Evolutionary conservation across 2,797 vertebrate genomes (phyloP).

Genomic region (Arrhamphus sclerolepis): DNA sequence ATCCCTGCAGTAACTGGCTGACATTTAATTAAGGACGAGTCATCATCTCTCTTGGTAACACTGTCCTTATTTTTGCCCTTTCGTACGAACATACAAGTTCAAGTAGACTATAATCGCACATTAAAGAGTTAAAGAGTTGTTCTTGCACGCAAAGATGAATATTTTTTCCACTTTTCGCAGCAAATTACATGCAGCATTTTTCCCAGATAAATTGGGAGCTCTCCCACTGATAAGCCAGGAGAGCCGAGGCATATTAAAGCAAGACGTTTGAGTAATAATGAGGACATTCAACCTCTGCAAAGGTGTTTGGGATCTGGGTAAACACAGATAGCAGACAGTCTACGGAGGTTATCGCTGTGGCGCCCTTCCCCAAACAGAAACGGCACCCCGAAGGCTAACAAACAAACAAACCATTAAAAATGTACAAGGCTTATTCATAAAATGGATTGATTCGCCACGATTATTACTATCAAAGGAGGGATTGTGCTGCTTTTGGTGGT

Average conservation of each 20-base stretch:
- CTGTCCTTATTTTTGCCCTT: slow-evolving; percentile 66
- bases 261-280: slow-evolving; percentile 72
- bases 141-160: slow-evolving; percentile 66
- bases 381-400: slow-evolving; percentile 77
- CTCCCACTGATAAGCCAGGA: slow-evolving; percentile 71
- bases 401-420: slow-evolving; percentile 83
- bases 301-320: slow-evolving; percentile 78
- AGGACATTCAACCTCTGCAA: slow-evolving; percentile 74
- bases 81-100: slow-evolving; percentile 68
- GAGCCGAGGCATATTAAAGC: slow-evolving; percentile 71
- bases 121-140: slow-evolving; percentile 74
- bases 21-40: slow-evolving; percentile 77
- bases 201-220: slow-evolving; percentile 74
- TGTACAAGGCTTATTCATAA: slow-evolving; percentile 82
- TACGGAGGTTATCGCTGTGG: slow-evolving; percentile 73
- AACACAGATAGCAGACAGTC: slow-evolving; percentile 79
- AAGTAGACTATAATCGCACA: slow-evolving; percentile 79
- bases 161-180: slow-evolving; percentile 74
- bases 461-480: slow-evolving; percentile 77
- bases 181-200: slow-evolving; percentile 74
- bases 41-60: slow-evolving; percentile 58
- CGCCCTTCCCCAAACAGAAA: slow-evolving; percentile 72
- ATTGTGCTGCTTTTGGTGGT: slow-evolving; percentile 69
- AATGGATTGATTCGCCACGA: slow-evolving; percentile 79
- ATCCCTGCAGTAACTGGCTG: slow-evolving; percentile 71